Conservation (phyloP, 2,888 invertebrate species). For the Dryococelus australis region DNA sequence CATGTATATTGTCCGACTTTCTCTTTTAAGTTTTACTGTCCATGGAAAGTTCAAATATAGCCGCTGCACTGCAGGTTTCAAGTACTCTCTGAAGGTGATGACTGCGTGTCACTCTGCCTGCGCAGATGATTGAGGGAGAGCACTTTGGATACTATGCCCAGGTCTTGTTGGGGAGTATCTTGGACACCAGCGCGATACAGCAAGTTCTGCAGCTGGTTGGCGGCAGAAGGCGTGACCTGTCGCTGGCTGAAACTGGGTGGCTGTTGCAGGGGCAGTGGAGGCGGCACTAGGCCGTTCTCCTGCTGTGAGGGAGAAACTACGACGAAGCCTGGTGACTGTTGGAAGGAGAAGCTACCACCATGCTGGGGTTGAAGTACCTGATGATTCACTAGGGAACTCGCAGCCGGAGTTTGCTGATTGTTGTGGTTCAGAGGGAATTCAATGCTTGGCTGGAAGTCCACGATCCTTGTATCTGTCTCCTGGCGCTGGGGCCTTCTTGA, state of each 20-base stretch:
- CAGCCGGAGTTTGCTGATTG: neutral
- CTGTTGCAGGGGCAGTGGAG: neutral
- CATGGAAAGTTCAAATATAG: too few species aligned
- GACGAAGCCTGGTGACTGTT: conserved; percentile 17
- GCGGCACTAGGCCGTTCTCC: neutral
- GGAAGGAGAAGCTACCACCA: neutral
- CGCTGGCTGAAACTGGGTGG: neutral
- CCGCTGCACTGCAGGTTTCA: neutral
- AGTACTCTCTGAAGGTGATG: neutral
- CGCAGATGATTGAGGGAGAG: conserved; percentile 76
- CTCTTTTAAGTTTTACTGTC: too few species aligned
- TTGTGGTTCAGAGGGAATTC: conserved; percentile 54
- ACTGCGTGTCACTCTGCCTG: neutral
- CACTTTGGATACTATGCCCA: conserved; percentile 83
- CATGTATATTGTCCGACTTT: too few species aligned
- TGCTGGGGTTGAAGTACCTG: neutral
- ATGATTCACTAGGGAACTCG: conserved; percentile 12
- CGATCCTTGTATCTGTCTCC: conserved; percentile 58
- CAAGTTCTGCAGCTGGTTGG: conserved; percentile 70
- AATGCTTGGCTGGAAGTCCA: conserved; percentile 62
- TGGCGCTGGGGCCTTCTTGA: conserved; percentile 53
- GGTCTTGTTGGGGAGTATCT: conserved; percentile 70
- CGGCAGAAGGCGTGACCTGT: conserved; percentile 47
- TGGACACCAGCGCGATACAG: conserved; percentile 72
- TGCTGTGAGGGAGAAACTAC: neutral